Evolutionary conservation across 2,888 invertebrate species (phyloP).

Genomic region (Phortica okadai): DNA sequence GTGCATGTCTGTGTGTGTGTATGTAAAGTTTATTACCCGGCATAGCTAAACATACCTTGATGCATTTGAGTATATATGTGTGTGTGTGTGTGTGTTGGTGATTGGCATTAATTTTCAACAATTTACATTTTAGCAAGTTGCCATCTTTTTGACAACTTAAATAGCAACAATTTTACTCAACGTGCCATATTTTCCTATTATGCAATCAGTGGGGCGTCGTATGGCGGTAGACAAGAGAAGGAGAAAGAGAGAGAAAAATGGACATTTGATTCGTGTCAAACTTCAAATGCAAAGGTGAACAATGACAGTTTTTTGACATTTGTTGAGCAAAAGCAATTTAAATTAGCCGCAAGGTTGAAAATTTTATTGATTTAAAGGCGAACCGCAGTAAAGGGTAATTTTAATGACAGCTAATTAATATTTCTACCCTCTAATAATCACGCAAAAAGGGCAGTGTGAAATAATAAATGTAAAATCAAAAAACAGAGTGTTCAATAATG

Average conservation of each 20-base stretch:
- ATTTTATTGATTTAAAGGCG: conserved; percentile 18
- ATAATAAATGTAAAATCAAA: no score
- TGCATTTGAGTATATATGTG: neutral
- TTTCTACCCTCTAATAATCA: no score
- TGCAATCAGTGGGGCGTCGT: neutral
- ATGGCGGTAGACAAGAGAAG: neutral
- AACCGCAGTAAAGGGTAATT: neutral
- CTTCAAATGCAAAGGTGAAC: conserved; percentile 12
- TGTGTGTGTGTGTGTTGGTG: neutral
- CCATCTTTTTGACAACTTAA: conserved; percentile 27
- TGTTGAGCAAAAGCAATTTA: conserved; percentile 12
- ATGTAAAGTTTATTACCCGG: conserved; percentile 23
- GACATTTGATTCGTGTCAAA: neutral
- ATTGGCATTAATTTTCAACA: conserved; percentile 15
- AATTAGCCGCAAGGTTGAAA: neutral
- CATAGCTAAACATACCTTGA: conserved; percentile 4
- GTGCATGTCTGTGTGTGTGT: neutral
- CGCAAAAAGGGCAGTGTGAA: no score
- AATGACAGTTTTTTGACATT: conserved; percentile 24
- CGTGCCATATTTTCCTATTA: neutral
- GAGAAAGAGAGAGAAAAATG: neutral
- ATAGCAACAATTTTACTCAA: neutral
- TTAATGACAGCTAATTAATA: neutral
- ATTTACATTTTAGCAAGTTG: conserved; percentile 17
- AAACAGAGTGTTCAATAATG: no score